Evolutionary conservation across 1,140 invertebrate species (phyloP).

Genomic region (Pseudomyrmex flavicornis): DNA sequence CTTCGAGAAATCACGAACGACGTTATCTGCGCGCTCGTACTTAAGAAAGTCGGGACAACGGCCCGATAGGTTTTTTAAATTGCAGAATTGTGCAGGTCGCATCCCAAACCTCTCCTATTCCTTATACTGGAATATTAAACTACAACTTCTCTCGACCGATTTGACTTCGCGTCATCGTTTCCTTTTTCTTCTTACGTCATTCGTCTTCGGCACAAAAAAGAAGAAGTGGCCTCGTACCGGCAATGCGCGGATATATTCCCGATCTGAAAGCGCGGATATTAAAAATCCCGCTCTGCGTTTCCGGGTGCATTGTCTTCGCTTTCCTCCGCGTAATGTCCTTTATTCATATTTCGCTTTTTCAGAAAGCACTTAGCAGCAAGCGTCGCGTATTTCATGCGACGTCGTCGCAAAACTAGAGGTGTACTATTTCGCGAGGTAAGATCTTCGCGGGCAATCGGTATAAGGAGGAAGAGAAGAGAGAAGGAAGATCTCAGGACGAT

Average conservation of each 20-base stretch:
- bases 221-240: too few species aligned
- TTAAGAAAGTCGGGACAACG: slow-evolving; percentile 7
- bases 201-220: too few species aligned
- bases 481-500: not conserved
- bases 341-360: slow-evolving; percentile 36
- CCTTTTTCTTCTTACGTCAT: too few species aligned
- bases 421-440: slow-evolving; percentile 26
- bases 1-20: not conserved
- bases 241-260: too few species aligned
- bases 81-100: slow-evolving; percentile 3
- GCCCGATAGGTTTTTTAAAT: slow-evolving; percentile 34
- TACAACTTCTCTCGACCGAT: too few species aligned
- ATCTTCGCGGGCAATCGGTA: not conserved
- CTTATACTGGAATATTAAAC: not conserved
- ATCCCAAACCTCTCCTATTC: not conserved
- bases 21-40: not conserved
- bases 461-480: not conserved
- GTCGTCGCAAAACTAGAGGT: slow-evolving; percentile 16
- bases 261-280: too few species aligned
- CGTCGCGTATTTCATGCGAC: not conserved
- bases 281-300: too few species aligned
- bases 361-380: too few species aligned
- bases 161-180: too few species aligned
- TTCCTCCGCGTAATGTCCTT: not conserved
- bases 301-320: not conserved